Base-by-base conservation (phyloP, 1,140 invertebrate genomes). In the Ooceraea biroi region DNA sequence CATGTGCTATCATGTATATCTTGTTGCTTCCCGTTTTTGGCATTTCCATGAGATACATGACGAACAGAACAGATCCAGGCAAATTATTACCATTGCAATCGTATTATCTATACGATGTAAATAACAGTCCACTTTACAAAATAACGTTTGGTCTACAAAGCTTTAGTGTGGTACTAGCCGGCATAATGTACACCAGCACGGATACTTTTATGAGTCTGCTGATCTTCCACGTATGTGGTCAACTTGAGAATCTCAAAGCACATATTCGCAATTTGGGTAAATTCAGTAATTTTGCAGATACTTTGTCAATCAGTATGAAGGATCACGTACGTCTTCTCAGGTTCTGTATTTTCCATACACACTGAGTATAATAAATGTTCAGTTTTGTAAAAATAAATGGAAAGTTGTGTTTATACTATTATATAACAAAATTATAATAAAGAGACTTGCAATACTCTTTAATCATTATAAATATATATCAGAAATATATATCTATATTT, bases 241-340 rank as follows among this genome's bases (percentile, higher is more conserved):
- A 84, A 61, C 30, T 84, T 0, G 46, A 82, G 30, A 82, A 71
- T 55, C 57, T 82, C 19, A 48, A 3, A 10, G 30, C 14, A 5
- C 83, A 36, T 36, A 25, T 82, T 8, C 17, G 27, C 3, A 44
- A 60, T 19, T 27, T 63, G 3, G 50, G 77, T 7, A 17, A 69
- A 30, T 82, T 50, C 7, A 19, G 25, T 4, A 4, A 25, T 11
- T 72, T 25, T 10, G 36, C 71, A 10, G 5, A n/a, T 1, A 7
- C 25, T 10, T 19, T 83, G 46, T 11, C 14, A 14, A 7, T n/a
- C 36, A 46, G 5, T 19, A 11, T 83, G 2, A 7, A 27, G 5
- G 46, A 83, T 10, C 57, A 72, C 36, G 36, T 46, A 44, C 77
- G 77, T 7, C 65, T 84, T n/a, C 44, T 71, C 25, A 84, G 83